Conservation (phyloP, 2,888 invertebrate species). For the Nymphalis polychloros region DNA sequence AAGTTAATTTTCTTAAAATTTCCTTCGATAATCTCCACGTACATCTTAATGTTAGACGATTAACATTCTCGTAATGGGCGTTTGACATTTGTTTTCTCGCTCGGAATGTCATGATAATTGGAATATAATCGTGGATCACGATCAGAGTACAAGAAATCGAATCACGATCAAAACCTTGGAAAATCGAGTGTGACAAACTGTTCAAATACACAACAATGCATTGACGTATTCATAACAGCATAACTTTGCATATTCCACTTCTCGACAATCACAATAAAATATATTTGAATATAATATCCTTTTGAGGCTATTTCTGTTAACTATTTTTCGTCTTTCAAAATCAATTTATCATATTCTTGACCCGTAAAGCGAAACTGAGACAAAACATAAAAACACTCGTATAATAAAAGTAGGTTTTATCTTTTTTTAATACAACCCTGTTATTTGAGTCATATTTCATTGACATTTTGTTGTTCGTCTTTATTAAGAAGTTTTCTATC, state of each 20-base stretch:
- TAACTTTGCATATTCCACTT: constrained; percentile 1
- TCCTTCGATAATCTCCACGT: background rate
- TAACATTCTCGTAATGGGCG: constrained; percentile 12
- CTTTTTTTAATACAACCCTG: too few species aligned
- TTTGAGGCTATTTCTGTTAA: too few species aligned
- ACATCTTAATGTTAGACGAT: background rate
- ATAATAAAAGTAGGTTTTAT: too few species aligned
- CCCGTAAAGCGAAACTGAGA: too few species aligned
- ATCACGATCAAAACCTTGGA: constrained; percentile 26
- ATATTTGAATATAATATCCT: background rate
- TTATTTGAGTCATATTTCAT: too few species aligned
- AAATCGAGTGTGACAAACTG: constrained; percentile 31
- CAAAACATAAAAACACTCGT: too few species aligned
- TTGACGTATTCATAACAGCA: constrained; percentile 25
- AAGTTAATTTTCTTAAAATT: background rate
- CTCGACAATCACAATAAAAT: background rate
- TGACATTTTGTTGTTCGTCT: too few species aligned
- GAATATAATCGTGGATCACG: constrained; percentile 33
- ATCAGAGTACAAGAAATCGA: constrained; percentile 29
- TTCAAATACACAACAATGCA: constrained; percentile 17
- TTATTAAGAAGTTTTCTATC: too few species aligned
- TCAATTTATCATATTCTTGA: too few species aligned
- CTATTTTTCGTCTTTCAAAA: too few species aligned
- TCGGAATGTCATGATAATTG: constrained; percentile 31
- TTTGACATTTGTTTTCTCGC: constrained; percentile 32